Percentiles rank a stretch among this genome's conserved stretches.
Evolutionary conservation across 2,888 invertebrate genomes (phyloP).

Genomic region (Cremastobaeus sp.): DNA sequence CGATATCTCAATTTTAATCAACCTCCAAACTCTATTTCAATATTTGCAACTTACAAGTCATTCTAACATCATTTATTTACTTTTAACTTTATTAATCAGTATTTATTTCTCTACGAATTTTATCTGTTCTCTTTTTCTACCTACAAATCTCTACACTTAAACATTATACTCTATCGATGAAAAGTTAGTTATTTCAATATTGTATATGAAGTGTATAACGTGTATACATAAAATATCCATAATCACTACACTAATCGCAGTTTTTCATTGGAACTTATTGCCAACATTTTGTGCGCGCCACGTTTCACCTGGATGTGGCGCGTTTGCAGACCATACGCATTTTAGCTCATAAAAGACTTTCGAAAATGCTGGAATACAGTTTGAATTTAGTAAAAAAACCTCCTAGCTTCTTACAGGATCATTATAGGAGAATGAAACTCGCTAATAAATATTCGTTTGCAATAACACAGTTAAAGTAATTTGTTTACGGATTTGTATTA

Average conservation of each 20-base stretch:
- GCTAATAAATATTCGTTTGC: too few relatives aligned
- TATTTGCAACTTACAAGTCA: background rate
- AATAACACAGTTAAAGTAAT: too few relatives aligned
- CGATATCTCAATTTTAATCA: constrained; percentile 8
- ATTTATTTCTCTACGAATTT: constrained; percentile 49
- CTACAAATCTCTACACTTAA: constrained; percentile 48
- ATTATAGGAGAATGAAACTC: too few relatives aligned
- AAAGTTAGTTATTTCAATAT: constrained; percentile 52
- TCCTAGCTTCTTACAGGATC: too few relatives aligned
- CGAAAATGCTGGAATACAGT: constrained; percentile 28
- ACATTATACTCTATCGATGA: constrained; percentile 41
- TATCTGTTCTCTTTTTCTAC: constrained; percentile 33
- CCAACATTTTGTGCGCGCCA: constrained; percentile 49
- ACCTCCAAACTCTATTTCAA: constrained; percentile 19
- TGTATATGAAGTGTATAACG: constrained; percentile 50
- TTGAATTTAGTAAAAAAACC: too few relatives aligned
- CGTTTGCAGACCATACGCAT: constrained; percentile 38
- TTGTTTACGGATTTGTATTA: too few relatives aligned
- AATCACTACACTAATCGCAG: constrained; percentile 45
- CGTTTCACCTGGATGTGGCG: constrained; percentile 17
- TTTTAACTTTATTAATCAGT: constrained; percentile 43
- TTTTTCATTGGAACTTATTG: constrained; percentile 56
- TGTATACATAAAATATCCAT: constrained; percentile 53
- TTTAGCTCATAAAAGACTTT: constrained; percentile 21
- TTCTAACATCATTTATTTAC: constrained; percentile 36